Conservation (phyloP, 2,797 vertebrate species). For the Amphiprion clarkii region DNA sequence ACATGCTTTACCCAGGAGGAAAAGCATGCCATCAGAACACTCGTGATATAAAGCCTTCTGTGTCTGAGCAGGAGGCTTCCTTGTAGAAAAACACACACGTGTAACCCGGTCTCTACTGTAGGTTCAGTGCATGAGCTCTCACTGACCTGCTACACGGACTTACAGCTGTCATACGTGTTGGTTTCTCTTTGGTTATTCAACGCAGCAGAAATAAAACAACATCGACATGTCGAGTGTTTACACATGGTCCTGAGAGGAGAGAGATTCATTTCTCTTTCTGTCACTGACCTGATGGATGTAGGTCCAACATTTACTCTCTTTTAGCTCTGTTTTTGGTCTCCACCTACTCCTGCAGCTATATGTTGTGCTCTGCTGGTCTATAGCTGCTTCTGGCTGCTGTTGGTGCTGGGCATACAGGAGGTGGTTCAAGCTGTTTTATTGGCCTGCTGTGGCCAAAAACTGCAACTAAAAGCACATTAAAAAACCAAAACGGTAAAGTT, state of each 20-base stretch:
- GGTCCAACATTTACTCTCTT: background rate
- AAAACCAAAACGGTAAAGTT: too few species aligned
- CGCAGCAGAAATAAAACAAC: conserved; percentile 13
- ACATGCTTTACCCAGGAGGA: conserved; percentile 72
- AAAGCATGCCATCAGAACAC: conserved; percentile 81
- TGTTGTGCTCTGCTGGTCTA: background rate
- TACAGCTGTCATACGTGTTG: background rate
- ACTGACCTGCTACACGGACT: conserved; percentile 25
- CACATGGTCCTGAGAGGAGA: background rate
- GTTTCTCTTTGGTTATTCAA: background rate
- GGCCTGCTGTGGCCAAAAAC: background rate
- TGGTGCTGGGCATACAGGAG: background rate
- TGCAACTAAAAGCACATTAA: background rate
- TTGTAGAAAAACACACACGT: conserved; percentile 14
- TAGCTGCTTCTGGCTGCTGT: background rate
- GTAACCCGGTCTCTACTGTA: background rate
- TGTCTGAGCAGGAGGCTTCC: conserved; percentile 66
- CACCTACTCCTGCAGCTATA: background rate
- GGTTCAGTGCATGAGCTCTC: conserved; percentile 5
- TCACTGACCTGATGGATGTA: background rate
- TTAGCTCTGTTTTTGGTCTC: too few species aligned
- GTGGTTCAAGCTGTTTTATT: background rate
- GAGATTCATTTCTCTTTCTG: background rate
- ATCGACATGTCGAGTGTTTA: background rate
- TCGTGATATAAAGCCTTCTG: conserved; percentile 70